Evolutionary conservation across 2,113 vertebrate genomes (phyloP), one percentile per base, ranked within the genome.

Genomic region (Shinisaurus crocodilurus): DNA sequence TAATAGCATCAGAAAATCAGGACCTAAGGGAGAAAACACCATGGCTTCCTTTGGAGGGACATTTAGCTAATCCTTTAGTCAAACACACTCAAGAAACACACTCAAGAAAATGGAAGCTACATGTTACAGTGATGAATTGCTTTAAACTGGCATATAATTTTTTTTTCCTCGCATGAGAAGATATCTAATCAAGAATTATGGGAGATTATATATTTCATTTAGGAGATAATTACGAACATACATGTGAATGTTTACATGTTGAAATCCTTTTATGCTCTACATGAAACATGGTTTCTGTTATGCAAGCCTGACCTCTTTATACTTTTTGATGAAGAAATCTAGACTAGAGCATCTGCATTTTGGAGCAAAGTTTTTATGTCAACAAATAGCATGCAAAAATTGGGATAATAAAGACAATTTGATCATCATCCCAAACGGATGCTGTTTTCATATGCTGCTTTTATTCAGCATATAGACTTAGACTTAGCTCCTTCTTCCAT

Each of bases 41-140:
- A 3, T 80, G 0, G 2, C 90, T 87, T 94, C 91, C 91, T 97
- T 94, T 94, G 90, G 89, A 92, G 80, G 88, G 37, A 94, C 89
- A 95, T 94, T 95, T 91, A 85, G 90, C 90, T 96, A 96, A 96
- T 95, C 94, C 90, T 81, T 93, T 93, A 76, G 88, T 88, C 90
- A 91, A 96, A 93, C 70, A 85, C 90, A 96, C 95, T 95, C 92
- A 85, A 74, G 95, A 89, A 82, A 89, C 29, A 81, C 89, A 95
- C 92, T 95, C 92, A 87, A 70, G 95, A 91, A 96, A 92, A 93
- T 75, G 84, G 95, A 94, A 96, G 82, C 86, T 91, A 84, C 76
- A 48, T 87, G 82, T 90, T 92, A 92, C 83, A 81, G 70, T 67
- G 70, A 96, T 90, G 88, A 90, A 91, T 70, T 70, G 9, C 50